Base-by-base conservation (phyloP, 2,888 invertebrate species). In the Clusia tigrina region DNA sequence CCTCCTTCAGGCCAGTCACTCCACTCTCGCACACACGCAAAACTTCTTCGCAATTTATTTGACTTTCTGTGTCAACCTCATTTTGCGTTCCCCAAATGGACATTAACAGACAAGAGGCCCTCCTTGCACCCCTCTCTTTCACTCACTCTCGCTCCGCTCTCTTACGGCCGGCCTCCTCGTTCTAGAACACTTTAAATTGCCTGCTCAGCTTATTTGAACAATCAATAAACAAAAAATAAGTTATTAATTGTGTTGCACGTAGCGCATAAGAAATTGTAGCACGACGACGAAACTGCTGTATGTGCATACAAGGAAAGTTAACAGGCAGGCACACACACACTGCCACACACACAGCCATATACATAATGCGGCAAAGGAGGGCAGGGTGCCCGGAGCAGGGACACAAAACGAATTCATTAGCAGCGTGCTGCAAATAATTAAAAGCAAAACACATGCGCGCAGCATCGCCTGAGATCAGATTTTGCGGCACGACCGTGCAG, bases 231-330 rank as follows among this genome's bases (percentile, higher is more conserved):
- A 56, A 53, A 32, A 56, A 60, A 60, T 53, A 63, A 60, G 54
- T 63, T 60, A 63, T 63, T 63, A 63, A 60, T 63, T 63, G 63
- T 60, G 56, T 57, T 52, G 63, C 63, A 63, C 63, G 63, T 60
- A n/a, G n/a, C n/a, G n/a, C n/a, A n/a, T n/a, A 58, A n/a, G n/a
- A n/a, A n/a, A n/a, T 32, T 32, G 32, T 32, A 12, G 32, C 32
- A 32, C 12, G 12, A 32, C 12, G 12, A 32, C 12, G 12, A 32
- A 32, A 32, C 5, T 32, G 32, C 5, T 9, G 5, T 32, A 32
- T 9, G 12, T 32, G 32, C 32, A 32, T 9, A 32, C 32, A 32
- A 32, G 12, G 32, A 12, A 32, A 32, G 6, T 9, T 9, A 32
- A 32, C 5, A 32, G 5, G 32, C 5, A 32, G 32, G 32, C 5